Percentiles rank a stretch among this genome's conserved stretches.
Conservation (phyloP, 2,797 vertebrate genomes). For the Propithecus perrieri region DNA sequence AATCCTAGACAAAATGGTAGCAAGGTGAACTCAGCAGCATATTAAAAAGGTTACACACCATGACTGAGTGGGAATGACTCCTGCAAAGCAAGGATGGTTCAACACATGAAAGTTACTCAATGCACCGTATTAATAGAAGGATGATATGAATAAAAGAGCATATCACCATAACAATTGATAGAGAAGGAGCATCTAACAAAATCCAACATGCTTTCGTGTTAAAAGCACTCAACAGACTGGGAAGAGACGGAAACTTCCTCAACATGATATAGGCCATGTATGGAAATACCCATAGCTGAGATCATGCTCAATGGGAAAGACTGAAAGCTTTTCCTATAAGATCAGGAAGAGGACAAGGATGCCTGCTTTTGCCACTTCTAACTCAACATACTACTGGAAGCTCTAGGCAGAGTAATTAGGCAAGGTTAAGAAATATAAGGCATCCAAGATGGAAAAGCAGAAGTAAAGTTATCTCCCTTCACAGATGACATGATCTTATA, state of each 20-base stretch:
- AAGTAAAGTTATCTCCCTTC: background rate
- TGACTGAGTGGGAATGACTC: background rate
- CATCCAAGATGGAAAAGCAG: background rate
- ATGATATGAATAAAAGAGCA: background rate
- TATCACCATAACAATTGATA: background rate
- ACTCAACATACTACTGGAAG: background rate
- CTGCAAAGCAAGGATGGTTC: background rate
- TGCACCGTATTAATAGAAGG: background rate
- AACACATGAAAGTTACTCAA: background rate
- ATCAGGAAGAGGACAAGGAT: background rate
- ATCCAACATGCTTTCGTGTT: background rate
- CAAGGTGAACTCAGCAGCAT: background rate
- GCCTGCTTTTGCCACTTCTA: background rate
- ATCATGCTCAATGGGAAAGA: background rate
- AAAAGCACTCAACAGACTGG: background rate
- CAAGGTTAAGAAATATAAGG: background rate
- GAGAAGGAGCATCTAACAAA: background rate
- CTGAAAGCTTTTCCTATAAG: background rate
- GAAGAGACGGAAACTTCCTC: background rate
- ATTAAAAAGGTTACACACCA: background rate
- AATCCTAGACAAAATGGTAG: background rate
- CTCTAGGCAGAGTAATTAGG: background rate
- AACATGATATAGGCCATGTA: background rate
- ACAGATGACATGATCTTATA: background rate
- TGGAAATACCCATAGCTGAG: background rate